phyloP scores from a whole-genome alignment of 2,797 vertebrate genomes.

The Cirrhinus mrigala region DNA sequence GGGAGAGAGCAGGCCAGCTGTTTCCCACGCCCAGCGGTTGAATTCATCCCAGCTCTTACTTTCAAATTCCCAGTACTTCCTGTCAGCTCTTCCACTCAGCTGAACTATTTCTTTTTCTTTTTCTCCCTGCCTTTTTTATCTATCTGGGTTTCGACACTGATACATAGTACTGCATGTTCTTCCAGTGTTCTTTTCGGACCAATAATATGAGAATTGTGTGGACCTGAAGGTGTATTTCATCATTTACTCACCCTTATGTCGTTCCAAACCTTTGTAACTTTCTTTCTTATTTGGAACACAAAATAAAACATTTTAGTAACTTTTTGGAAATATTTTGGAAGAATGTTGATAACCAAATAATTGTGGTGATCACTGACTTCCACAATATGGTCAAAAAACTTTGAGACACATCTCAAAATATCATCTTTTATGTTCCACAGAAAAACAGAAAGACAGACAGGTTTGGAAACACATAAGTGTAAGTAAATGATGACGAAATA shows the following conservation, averaged over 20 bases:
- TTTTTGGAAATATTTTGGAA: neutral
- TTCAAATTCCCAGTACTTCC: constrained; percentile 42
- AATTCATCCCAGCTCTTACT: constrained; percentile 34
- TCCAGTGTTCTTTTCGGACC: constrained; percentile 26
- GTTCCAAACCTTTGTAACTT: neutral
- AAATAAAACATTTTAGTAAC: neutral
- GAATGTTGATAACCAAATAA: neutral
- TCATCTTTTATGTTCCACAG: neutral
- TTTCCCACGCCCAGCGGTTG: constrained; percentile 59
- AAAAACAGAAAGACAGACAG: neutral
- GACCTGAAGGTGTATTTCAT: neutral
- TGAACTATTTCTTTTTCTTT: constrained; percentile 1
- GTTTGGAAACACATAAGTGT: neutral
- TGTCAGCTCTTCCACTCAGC: constrained; percentile 40
- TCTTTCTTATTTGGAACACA: neutral
- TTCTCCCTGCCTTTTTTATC: constrained; percentile 5
- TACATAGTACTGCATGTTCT: constrained; percentile 4
- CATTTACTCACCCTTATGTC: neutral
- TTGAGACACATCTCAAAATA: neutral
- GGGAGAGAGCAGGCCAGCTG: constrained; percentile 42
- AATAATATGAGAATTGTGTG: neutral
- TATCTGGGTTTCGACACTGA: constrained; percentile 2
- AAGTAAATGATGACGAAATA: neutral
- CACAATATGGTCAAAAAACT: neutral
- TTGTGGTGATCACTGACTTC: neutral